These are phyloP conservation scores for Epirrhoe alternata DNA, from an alignment of 2,888 invertebrate genomes.

Conservation along the genomic window DNA sequence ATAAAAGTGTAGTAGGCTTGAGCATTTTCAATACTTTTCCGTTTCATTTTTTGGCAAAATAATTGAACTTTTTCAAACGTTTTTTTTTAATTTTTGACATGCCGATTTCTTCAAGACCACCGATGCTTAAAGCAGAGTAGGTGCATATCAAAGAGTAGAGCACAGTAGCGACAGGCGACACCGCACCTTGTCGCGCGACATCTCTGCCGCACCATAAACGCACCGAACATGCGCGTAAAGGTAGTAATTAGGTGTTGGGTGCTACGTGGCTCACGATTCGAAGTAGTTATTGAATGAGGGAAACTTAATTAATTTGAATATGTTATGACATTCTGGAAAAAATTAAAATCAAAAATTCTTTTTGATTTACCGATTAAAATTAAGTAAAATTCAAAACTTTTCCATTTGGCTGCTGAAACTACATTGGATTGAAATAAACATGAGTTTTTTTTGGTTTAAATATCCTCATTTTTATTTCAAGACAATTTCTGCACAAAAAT, in stretches of 20 bases:
- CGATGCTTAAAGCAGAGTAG: no score
- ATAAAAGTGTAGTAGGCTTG: no score
- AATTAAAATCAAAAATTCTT: no score
- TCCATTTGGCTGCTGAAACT: not conserved
- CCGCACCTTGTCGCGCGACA: slow-evolving; percentile 35
- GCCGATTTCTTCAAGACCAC: no score
- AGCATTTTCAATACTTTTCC: no score
- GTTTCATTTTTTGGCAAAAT: slow-evolving; percentile 1
- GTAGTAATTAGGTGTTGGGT: slow-evolving; percentile 31
- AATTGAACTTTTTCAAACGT: no score
- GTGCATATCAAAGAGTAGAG: slow-evolving; percentile 15
- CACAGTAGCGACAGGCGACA: slow-evolving; percentile 37
- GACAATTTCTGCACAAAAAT: not conserved
- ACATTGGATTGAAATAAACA: not conserved
- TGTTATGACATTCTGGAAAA: not conserved
- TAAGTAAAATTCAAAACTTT: no score
- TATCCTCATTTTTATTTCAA: no score
- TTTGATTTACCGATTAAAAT: no score
- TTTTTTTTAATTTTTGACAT: no score
- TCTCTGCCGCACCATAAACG: slow-evolving; percentile 34
- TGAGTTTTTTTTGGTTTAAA: no score
- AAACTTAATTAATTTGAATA: not conserved
- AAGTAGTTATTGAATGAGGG: slow-evolving; percentile 12
- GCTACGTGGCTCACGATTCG: slow-evolving; percentile 31
- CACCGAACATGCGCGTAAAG: slow-evolving; percentile 23